Conservation (phyloP, 2,113 vertebrate species). For the Brachionichthys hirsutus region DNA sequence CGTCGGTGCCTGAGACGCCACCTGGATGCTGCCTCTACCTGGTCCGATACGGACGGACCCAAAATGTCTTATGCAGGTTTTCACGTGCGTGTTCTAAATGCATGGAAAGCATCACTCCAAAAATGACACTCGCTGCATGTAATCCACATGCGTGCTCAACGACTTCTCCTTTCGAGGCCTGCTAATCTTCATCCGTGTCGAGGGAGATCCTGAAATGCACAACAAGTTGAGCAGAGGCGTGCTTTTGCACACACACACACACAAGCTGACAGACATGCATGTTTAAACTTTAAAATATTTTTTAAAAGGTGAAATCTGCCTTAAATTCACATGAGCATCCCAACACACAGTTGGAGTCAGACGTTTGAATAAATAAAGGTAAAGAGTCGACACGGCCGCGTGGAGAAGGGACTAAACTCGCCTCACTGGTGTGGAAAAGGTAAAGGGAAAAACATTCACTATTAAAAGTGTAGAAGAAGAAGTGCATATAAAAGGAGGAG, state of each 20-base stretch:
- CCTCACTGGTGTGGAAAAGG: background rate
- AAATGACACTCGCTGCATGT: slow-evolving; percentile 47
- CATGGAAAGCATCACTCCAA: slow-evolving; percentile 64
- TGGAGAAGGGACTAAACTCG: background rate
- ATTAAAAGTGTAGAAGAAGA: background rate
- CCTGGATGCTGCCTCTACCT: slow-evolving; percentile 47
- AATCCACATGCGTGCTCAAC: slow-evolving; percentile 50
- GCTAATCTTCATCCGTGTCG: slow-evolving; percentile 51
- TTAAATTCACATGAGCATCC: background rate
- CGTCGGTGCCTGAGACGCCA: slow-evolving; percentile 51
- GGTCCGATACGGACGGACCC: slow-evolving; percentile 30
- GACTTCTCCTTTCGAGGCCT: slow-evolving; percentile 44
- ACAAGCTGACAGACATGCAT: background rate
- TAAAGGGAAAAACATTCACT: background rate
- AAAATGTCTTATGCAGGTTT: slow-evolving; percentile 32
- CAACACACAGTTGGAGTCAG: background rate
- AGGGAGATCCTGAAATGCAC: slow-evolving; percentile 12
- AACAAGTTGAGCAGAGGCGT: too few species aligned
- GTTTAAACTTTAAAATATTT: too few species aligned
- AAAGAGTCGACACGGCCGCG: slow-evolving; percentile 11
- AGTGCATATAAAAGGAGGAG: background rate
- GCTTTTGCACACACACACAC: slow-evolving; percentile 13
- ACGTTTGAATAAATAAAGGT: slow-evolving; percentile 29
- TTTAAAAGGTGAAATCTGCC: too few species aligned
- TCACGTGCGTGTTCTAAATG: slow-evolving; percentile 31